Base-by-base conservation (phyloP, 2,113 vertebrate genomes). In the Amphiprion ocellaris region DNA sequence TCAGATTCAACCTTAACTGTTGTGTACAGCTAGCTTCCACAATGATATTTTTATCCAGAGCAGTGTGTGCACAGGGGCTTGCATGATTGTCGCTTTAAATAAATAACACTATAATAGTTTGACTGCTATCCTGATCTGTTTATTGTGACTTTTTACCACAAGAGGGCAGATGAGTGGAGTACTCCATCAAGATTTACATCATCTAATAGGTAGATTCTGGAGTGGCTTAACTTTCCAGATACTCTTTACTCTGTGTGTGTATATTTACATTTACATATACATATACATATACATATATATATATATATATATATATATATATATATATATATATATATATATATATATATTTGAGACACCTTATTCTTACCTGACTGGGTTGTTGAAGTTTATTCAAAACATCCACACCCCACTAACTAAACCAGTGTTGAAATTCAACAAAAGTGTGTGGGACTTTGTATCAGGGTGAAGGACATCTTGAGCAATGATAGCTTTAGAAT, bases 381-480 rank as follows among this genome's bases (percentile, higher is more conserved):
- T 21, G 21, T 21, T 21, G 21, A 21, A 21, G 21, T 21, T 39
- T 26, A 26, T 30, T 10, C 33, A 9, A 7, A 37, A 10, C 33
- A 37, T 37, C 33, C 33, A 7, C 33, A 37, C 1, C 3, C 30
- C 8, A 5, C 33, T 10, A 2, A 37, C 33, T 37, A 10, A 37
- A 37, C 33, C 1, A 2, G 8, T 37, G 33, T 37, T 37, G 1
- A 37, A 9, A 37, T 37, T 37, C 33, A 9, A 10, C 33, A 37
- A 2, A 37, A 37, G 33, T 33, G 4, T 81, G 61, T 82, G 77
- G 81, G 1, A 73, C 81, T 24, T 68, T 0, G 52, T 58, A 66
- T 76, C 37, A 28, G 55, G 89, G 85, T 94, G 88, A 94, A 91
- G 66, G 82, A 71, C 89, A 90, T 89, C 79, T 90, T 90, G 78